Base-by-base conservation (phyloP, 2,888 invertebrate genomes). In the Meloe dianella region DNA sequence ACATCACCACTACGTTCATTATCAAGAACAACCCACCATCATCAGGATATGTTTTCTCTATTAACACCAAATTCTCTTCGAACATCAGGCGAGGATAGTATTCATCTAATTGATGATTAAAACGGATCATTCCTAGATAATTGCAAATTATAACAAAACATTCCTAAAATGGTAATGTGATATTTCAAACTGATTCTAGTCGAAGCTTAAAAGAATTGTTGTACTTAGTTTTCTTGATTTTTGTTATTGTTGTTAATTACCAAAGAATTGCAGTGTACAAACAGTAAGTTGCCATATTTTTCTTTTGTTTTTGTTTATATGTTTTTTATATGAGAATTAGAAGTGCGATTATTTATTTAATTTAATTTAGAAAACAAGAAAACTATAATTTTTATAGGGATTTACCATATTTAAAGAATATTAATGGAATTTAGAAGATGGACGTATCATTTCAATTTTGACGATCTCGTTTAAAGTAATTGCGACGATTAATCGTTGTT, bases 1-100 rank as follows among this genome's bases (percentile, higher is more conserved):
- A 77, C 77, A 7, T 80, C 82, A 20, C 78, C 80, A 41, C 65
- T 80, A 56, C 77, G 74, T 69, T 77, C 80, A 2, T 72, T 80
- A 66, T 69, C 79, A n/a, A n/a, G 10, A 78, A 80, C 67, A 74
- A 79, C 56, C 78, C 79, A 85, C 76, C 83, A 84, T 54, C 85
- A 85, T 74, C 83, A 84, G 66, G 86, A 86, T 74, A 81, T 85
- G 59, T 87, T 87, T 77, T 87, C 87, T 14, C 77, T 87, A 69
- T 78, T 87, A 72, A 86, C 86, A 65, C 85, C 87, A 64, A 85
- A 84, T 73, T 85, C 86, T 63, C 84, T 87, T 60, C 82, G 87
- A 58, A 84, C 86, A 14, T 80, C 87, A 41, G 86, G 85, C 63
- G 87, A 87, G 84, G 86, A 87, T 78, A 86, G 85, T 72, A 84